Percentiles rank a stretch among this genome's conserved stretches.
These are phyloP conservation scores for Hoplodrina blanda DNA, from an alignment of 2,888 invertebrate genomes.

Conservation along the genomic window DNA sequence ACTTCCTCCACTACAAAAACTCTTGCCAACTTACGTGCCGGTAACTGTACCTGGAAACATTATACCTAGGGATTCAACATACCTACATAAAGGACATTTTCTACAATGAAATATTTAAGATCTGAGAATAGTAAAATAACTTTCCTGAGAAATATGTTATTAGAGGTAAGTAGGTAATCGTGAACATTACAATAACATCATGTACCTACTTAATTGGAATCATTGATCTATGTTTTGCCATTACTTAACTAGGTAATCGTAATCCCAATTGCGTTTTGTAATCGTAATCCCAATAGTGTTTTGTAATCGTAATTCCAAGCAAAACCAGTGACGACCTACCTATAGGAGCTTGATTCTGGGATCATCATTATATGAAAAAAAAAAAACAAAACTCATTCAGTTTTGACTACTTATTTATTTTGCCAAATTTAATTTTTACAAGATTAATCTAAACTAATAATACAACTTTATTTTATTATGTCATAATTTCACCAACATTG, in stretches of 20 bases:
- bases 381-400: background rate
- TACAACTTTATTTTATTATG: conserved; percentile 64
- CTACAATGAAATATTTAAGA: conserved; percentile 66
- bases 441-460: conserved; percentile 59
- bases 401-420: conserved; percentile 52
- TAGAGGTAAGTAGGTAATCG: too few species aligned
- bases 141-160: conserved; percentile 72
- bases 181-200: too few species aligned
- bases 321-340: too few species aligned
- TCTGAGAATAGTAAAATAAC: conserved; percentile 67
- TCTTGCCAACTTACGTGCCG: too few species aligned
- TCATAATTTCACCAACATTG: conserved; percentile 48
- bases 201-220: too few species aligned
- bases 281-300: too few species aligned
- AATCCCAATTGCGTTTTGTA: too few species aligned
- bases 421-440: conserved; percentile 49
- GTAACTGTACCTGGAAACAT: too few species aligned
- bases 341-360: background rate
- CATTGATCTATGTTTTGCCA: too few species aligned
- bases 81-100: conserved; percentile 51
- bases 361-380: conserved; percentile 5
- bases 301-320: too few species aligned
- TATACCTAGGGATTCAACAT: conserved; percentile 18
- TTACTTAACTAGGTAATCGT: too few species aligned
- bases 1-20: too few species aligned